Evolutionary conservation across 1,140 invertebrate species (phyloP).

Genomic region (Nebria ingens): DNA sequence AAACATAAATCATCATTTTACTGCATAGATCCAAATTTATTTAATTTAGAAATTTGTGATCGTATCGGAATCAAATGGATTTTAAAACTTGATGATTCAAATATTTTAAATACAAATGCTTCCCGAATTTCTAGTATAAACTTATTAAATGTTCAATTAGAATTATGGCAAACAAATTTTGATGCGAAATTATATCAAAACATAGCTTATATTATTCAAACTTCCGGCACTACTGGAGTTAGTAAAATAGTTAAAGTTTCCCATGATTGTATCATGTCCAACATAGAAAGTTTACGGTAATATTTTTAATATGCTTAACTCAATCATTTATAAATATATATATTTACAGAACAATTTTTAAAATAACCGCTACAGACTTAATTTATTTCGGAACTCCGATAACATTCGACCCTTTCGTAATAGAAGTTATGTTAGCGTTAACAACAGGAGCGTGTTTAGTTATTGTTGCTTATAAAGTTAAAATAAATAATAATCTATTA

Average conservation of each 20-base stretch:
- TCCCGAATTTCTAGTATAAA: background rate
- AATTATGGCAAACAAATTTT: background rate
- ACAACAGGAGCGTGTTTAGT: constrained; percentile 51
- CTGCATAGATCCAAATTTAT: background rate
- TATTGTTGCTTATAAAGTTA: constrained; percentile 45
- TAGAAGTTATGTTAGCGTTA: constrained; percentile 63
- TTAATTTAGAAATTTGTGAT: background rate
- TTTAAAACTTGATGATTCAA: background rate
- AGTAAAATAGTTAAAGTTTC: constrained; percentile 52
- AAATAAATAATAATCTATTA: constrained; percentile 37
- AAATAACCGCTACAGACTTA: constrained; percentile 43
- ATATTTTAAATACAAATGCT: background rate
- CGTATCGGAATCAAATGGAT: background rate
- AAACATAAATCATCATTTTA: background rate
- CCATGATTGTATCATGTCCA: constrained; percentile 48
- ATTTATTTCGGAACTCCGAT: constrained; percentile 62
- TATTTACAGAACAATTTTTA: constrained; percentile 37
- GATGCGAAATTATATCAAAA: constrained; percentile 22
- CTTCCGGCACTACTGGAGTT: constrained; percentile 55
- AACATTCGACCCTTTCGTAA: constrained; percentile 72
- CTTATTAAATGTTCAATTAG: background rate
- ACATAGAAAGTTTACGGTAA: constrained; percentile 47
- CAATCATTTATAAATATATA: constrained; percentile 9
- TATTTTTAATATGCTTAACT: constrained; percentile 11
- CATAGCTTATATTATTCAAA: constrained; percentile 47